Evolutionary conservation across 2,797 vertebrate species (phyloP).

Genomic region (Nothura maculosa): DNA sequence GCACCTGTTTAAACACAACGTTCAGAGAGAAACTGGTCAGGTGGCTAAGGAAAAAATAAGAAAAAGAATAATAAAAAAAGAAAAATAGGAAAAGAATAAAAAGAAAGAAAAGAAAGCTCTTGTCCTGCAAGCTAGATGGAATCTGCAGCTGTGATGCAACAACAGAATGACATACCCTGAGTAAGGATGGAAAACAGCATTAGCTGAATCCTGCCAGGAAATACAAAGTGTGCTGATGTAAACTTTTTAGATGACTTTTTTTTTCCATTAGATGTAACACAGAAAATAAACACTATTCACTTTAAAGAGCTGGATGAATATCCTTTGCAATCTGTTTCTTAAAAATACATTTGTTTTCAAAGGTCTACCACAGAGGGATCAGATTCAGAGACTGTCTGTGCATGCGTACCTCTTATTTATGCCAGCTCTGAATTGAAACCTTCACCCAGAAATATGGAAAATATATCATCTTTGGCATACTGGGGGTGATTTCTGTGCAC

Average conservation of each 20-base stretch:
- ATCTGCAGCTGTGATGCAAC: conserved; percentile 81
- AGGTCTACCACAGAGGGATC: background rate
- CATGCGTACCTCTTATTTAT: background rate
- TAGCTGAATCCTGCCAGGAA: conserved; percentile 37
- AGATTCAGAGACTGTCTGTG: background rate
- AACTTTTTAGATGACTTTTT: background rate
- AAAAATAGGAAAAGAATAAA: accelerated
- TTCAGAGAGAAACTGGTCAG: conserved; percentile 83
- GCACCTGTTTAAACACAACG: conserved; percentile 97
- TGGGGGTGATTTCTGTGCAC: background rate
- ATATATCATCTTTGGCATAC: background rate
- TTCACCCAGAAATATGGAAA: background rate
- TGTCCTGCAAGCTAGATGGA: conserved; percentile 14
- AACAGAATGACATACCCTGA: conserved; percentile 76
- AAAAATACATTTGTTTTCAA: background rate
- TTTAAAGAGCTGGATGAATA: background rate
- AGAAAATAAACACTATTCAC: background rate
- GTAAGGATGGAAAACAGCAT: conserved; percentile 43
- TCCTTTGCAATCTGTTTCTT: background rate
- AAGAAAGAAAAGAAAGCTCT: background rate
- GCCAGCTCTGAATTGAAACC: background rate
- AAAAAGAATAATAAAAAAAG: background rate
- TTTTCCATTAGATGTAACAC: background rate
- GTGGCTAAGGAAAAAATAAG: conserved; percentile 76
- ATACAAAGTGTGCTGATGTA: background rate